phyloP scores from a whole-genome alignment of 2,888 invertebrate species.

The Drosophila differens region DNA sequence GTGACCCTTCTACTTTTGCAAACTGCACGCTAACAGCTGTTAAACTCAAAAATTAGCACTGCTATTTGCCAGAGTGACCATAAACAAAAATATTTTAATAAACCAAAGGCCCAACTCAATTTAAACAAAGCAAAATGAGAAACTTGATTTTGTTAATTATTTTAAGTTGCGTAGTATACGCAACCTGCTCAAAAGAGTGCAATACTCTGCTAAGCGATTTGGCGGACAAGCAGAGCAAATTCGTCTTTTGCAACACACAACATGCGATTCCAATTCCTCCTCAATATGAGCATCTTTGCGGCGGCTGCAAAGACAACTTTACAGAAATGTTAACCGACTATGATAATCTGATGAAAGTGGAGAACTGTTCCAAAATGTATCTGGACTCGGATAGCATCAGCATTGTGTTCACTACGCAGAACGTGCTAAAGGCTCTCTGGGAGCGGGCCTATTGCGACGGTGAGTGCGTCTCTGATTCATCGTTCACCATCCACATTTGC shows the following conservation, averaged over 20 bases:
- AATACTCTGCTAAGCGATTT: slow-evolving; percentile 31
- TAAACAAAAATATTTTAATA: background rate
- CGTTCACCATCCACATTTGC: background rate
- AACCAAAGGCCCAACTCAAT: background rate
- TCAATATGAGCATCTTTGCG: slow-evolving; percentile 49
- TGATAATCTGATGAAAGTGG: slow-evolving; percentile 12
- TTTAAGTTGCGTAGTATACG: slow-evolving; percentile 3
- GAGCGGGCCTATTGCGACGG: slow-evolving; percentile 75
- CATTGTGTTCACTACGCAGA: slow-evolving; percentile 67
- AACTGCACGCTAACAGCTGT: slow-evolving; percentile 11
- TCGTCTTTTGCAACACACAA: slow-evolving; percentile 65
- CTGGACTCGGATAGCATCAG: slow-evolving; percentile 79
- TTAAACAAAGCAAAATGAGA: slow-evolving; percentile 20
- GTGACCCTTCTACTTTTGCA: slow-evolving; percentile 1
- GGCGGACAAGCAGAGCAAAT: slow-evolving; percentile 49
- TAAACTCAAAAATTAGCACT: slow-evolving; percentile 15
- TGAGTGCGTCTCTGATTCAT: slow-evolving; percentile 24
- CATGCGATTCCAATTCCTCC: slow-evolving; percentile 55
- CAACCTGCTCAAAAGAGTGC: slow-evolving; percentile 35
- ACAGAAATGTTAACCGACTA: slow-evolving; percentile 28
- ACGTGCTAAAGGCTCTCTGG: slow-evolving; percentile 70
- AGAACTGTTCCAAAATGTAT: slow-evolving; percentile 64
- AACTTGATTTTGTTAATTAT: slow-evolving; percentile 6
- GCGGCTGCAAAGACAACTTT: slow-evolving; percentile 29
- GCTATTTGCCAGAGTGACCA: background rate